Evolutionary conservation across 2,797 vertebrate species (phyloP), one percentile per base, ranked within the genome.

Genomic region (Tympanoctomys barrerae): DNA sequence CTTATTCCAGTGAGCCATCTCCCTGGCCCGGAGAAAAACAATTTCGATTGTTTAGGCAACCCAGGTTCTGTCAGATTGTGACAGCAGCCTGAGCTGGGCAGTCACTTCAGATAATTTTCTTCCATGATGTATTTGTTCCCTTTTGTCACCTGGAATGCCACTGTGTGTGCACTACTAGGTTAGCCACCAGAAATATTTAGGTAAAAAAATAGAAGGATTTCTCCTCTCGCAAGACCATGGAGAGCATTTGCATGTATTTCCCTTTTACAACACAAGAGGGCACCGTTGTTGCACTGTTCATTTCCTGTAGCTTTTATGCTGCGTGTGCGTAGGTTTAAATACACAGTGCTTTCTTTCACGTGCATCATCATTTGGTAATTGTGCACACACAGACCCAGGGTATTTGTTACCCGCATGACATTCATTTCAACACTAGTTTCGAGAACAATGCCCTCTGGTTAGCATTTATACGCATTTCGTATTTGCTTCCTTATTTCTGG

Each of bases 231-330:
- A 66, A 84, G 49, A 71, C 14, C 52, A 19, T 84, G 2, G 18
- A 22, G 24, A 36, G 16, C 62, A 59, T 71, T 90, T 81, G 49
- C 31, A 4, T 86, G 39, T 96, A 11, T 82, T 97, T 89, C 88
- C 19, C 70, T 57, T 94, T 96, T 94, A 0, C 8, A 94, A 84
- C 97, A 96, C 97, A 89, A 95, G 97, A 4, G 94, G 97, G 96
- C 94, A 95, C 87, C 91, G 92, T 96, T 64, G 82, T 36, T 1
- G 7, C 95, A 71, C 52, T 11, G 5, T 87, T 92, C 21, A 71
- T 86, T 62, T 92, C 46, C 22, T 61, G 11, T 14, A 70, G 46
- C 7, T 0, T 39, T 24, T 2, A 16, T 1, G 0, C 66, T 5
- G n/a, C 2, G 28, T 49, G 64, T 5, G 9, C 13, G 3, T 18